These are phyloP conservation scores for Drosophila nigromelanica DNA, from an alignment of 1,140 invertebrate species.

Conservation along the genomic window DNA sequence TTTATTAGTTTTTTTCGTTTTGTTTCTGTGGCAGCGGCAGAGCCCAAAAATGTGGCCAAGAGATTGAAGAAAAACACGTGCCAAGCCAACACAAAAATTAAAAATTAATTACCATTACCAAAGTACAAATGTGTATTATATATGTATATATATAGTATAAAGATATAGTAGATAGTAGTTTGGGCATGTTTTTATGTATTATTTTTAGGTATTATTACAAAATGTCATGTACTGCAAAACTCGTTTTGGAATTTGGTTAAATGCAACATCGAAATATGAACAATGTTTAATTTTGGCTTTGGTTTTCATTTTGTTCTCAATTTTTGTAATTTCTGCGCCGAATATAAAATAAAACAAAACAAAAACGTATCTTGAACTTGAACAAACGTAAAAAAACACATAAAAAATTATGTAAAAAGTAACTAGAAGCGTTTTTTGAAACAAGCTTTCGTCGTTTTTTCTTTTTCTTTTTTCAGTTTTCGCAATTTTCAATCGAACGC, in stretches of 20 bases:
- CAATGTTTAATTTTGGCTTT: slow-evolving; percentile 26
- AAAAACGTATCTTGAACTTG: not conserved
- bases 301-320: slow-evolving; percentile 23
- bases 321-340: slow-evolving; percentile 26
- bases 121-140: slow-evolving; percentile 43
- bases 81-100: slow-evolving; percentile 49
- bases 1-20: slow-evolving; percentile 18
- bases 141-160: slow-evolving; percentile 2
- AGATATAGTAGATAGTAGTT: not conserved
- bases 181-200: slow-evolving; percentile 27
- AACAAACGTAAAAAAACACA: slow-evolving; percentile 1
- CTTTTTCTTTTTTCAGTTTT: not conserved
- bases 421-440: slow-evolving; percentile 2
- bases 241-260: slow-evolving; percentile 44
- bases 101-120: slow-evolving; percentile 68
- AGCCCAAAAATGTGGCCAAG: slow-evolving; percentile 46
- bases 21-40: slow-evolving; percentile 58
- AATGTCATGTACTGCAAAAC: slow-evolving; percentile 65
- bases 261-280: slow-evolving; percentile 44
- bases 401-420: not conserved
- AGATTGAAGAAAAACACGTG: slow-evolving; percentile 71
- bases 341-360: not conserved
- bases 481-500: slow-evolving; percentile 1
- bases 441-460: not conserved
- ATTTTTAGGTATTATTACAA: slow-evolving; percentile 47